These are phyloP conservation scores for Liodrosophila aerea DNA, from an alignment of 2,888 invertebrate genomes.

Conservation along the genomic window DNA sequence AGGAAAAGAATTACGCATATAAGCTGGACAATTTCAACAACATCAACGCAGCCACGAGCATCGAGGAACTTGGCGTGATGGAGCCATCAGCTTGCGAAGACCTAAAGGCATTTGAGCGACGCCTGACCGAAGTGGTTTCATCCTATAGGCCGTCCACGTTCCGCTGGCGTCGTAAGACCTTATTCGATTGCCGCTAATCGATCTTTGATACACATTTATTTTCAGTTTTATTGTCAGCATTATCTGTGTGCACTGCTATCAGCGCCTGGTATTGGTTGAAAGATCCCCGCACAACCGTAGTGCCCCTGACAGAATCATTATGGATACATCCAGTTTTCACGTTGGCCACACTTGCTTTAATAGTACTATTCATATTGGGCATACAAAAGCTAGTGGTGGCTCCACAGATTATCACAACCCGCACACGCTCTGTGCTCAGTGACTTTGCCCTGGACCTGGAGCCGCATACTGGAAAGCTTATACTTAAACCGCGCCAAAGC, in stretches of 20 bases:
- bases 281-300: conserved; percentile 95
- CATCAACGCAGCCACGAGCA: conserved; percentile 69
- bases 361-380: conserved; percentile 93
- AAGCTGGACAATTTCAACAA: conserved; percentile 71
- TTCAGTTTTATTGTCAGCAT: conserved; percentile 92
- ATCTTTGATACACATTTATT: background rate
- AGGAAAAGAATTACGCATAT: conserved; percentile 45
- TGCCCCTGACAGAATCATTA: conserved; percentile 94
- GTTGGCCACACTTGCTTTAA: conserved; percentile 90
- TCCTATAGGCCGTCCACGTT: conserved; percentile 96
- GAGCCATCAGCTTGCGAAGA: conserved; percentile 97
- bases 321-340: conserved; percentile 97
- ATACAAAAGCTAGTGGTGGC: conserved; percentile 98
- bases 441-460: conserved; percentile 93
- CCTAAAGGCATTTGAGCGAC: conserved; percentile 98
- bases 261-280: conserved; percentile 98
- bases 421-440: conserved; percentile 93
- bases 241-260: conserved; percentile 94
- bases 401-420: conserved; percentile 96
- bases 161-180: conserved; percentile 97
- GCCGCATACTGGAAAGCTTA: conserved; percentile 93
- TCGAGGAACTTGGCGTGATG: conserved; percentile 81
- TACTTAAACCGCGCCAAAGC: conserved; percentile 92
- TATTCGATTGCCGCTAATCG: no score
- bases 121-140: conserved; percentile 98